Evolutionary conservation across 1,140 invertebrate genomes (phyloP), one percentile per base, ranked within the genome.

Genomic region (Vollenhovia emeryi): DNA sequence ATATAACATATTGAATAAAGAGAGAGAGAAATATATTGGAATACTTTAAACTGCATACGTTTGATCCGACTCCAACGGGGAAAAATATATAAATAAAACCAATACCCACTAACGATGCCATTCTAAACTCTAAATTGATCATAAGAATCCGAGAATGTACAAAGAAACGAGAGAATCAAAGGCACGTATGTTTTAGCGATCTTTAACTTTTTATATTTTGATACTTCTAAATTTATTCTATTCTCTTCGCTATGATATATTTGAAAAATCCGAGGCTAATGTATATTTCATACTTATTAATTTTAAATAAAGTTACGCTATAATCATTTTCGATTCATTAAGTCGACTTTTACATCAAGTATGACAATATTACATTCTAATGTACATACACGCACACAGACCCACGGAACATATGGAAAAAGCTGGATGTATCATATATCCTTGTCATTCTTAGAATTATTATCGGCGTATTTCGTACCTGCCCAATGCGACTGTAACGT

Each of bases 1-100:
- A 73, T 43, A 43, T 76, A 76, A 76, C 76, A 76, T 64, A 84
- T 84, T 62, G 80, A 75, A 84, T 75, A 40, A 60, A 30, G 62
- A 40, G 40, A 62, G 21, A 76, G 55, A 18, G 3, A 48, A 2
- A 59, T 1, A 75, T 75, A 36, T 48, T 18, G 24, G 15, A 69
- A 40, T 13, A 59, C 13, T 59, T 48, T 9, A 43, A 24, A 36
- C n/a, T n/a, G n/a, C n/a, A n/a, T 45, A 21, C 21, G 9, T 18
- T 55, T 21, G 18, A 82, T 50, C 13, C 33, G 43, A 45, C 0
- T 82, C 3, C 11, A n/a, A 74, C 1, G 21, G n/a, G n/a, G 48
- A 59, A 83, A 21, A 55, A 36, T 43, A 30, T 3, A 68, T 45
- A 48, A 76, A 13, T 13, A 13, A 21, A 40, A 30, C 1, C 13